Evolutionary conservation across 2,888 invertebrate species (phyloP).

Genomic region (Vesta saturnalis): DNA sequence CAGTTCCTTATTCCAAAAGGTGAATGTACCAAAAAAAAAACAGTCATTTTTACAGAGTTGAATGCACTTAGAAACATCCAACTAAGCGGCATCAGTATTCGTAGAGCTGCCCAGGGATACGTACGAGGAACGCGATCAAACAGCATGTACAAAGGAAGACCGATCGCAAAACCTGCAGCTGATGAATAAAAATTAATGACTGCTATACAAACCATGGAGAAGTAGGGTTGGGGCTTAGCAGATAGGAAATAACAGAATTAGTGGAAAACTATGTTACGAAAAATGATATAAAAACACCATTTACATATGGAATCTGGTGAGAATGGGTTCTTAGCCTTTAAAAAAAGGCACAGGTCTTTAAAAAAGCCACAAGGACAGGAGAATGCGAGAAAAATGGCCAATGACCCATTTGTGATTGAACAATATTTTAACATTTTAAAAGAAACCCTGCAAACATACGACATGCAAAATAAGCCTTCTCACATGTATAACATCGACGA

Average conservation of each 20-base stretch:
- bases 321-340: neutral
- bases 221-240: neutral
- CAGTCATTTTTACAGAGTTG: neutral
- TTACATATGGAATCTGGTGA: neutral
- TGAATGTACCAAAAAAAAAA: too few relatives aligned
- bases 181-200: neutral
- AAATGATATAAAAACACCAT: neutral
- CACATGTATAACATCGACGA: neutral
- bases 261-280: neutral
- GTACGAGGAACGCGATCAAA: neutral
- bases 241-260: neutral
- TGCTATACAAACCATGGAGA: too few relatives aligned
- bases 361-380: neutral
- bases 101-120: neutral
- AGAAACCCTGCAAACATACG: neutral
- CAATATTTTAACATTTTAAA: neutral
- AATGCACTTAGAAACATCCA: neutral
- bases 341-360: neutral
- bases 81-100: neutral
- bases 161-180: neutral
- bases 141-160: neutral
- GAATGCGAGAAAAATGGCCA: neutral
- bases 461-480: neutral
- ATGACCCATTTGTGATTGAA: neutral
- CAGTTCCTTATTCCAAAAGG: neutral